A percentile compares a stretch with the other conserved stretches of the same genome.
Conservation (phyloP, 35 echinoderm and acorn worm genomes). For the Anneissia japonica region DNA sequence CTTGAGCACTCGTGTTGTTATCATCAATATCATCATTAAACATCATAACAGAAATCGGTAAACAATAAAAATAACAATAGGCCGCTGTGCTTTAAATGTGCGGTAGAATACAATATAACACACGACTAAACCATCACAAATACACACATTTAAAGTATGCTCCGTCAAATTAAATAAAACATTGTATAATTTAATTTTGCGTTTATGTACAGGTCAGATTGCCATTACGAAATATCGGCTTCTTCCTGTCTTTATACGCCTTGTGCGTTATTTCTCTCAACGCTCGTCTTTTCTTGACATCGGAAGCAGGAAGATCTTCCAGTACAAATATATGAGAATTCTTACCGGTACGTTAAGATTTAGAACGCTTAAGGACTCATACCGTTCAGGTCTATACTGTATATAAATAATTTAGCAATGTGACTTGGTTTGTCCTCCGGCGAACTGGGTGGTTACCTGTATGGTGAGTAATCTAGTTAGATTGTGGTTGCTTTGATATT, state of each 20-base stretch:
- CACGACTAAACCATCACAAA: no score
- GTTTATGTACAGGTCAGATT: not conserved
- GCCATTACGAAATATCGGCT: conserved; percentile 21
- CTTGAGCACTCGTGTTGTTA: no score
- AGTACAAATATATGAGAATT: not conserved
- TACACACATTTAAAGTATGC: no score
- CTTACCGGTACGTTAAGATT: not conserved
- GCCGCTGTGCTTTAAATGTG: no score
- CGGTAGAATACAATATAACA: no score
- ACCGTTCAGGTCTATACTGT: not conserved
- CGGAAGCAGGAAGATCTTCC: conserved; percentile 1
- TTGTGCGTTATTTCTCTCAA: not conserved
- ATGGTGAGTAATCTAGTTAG: conserved; percentile 1
- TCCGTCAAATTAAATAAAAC: no score
- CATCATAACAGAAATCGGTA: no score
- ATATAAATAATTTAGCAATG: not conserved
- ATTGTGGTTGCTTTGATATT: no score
- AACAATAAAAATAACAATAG: no score
- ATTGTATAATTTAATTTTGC: not conserved
- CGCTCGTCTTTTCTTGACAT: not conserved
- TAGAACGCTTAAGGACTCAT: not conserved
- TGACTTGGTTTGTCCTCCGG: not conserved
- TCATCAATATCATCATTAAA: no score
- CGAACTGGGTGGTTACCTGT: not conserved
- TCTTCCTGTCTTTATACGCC: conserved; percentile 9